These are phyloP conservation scores for Hetaerina americana DNA, from an alignment of 1,140 invertebrate genomes.

Conservation along the genomic window DNA sequence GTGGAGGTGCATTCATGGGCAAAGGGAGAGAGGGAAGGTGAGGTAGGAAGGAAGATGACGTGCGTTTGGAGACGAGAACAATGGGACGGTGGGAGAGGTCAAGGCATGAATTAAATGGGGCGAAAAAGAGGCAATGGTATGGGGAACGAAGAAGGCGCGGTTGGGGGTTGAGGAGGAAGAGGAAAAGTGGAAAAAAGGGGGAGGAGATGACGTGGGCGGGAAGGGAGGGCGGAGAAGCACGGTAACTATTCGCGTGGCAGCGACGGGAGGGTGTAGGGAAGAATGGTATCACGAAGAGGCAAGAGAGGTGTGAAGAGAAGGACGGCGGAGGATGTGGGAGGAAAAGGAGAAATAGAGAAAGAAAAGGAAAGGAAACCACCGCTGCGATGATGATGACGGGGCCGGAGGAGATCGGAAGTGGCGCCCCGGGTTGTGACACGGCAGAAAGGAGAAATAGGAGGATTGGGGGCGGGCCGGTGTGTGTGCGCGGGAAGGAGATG, in stretches of 20 bases:
- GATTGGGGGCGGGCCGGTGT: no score
- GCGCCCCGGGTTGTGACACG: no score
- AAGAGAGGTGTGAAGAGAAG: not conserved
- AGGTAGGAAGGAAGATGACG: not conserved
- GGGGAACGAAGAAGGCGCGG: not conserved
- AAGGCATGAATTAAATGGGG: not conserved
- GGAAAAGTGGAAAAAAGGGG: not conserved
- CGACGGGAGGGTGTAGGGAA: not conserved
- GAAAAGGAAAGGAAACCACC: no score
- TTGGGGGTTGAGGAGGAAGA: not conserved
- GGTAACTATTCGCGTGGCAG: not conserved
- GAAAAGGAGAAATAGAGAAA: not conserved
- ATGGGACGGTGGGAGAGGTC: not conserved
- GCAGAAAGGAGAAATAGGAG: no score
- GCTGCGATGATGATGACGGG: no score
- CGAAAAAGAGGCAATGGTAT: not conserved
- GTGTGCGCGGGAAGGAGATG: no score
- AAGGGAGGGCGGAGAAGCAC: not conserved
- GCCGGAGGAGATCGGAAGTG: no score
- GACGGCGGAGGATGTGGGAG: not conserved
- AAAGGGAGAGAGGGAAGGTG: not conserved
- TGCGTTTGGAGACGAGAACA: no score
- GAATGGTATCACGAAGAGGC: not conserved
- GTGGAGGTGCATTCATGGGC: not conserved
- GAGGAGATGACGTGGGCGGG: not conserved